Evolutionary conservation across 1,140 invertebrate genomes (phyloP), one percentile per base, ranked within the genome.

Genomic region (Calephelis virginiensis): DNA sequence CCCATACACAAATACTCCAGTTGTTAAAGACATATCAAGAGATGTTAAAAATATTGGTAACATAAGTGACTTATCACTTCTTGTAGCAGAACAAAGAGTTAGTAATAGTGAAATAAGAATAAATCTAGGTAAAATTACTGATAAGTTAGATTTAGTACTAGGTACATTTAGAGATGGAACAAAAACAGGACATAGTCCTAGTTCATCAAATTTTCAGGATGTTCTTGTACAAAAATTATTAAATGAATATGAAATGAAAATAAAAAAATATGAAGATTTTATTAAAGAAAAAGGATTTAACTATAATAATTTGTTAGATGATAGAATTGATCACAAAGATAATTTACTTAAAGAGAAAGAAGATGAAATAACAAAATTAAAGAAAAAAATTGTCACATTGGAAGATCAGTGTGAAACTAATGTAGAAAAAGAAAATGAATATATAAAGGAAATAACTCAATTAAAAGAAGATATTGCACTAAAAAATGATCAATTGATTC

Each of bases 51-150:
- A 62, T 50, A 28, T 53, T 62, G n/a, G 49, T 50, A 50, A 48
- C 9, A 43, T 64, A 43, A 68, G 61, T 75, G 71, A 88, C 50
- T 72, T 88, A 47, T 73, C 70, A 65, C 66, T 80, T 17, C 81
- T 85, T 71, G 75, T 90, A n/a, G 77, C 80, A 71, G 87, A 90
- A 77, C 85, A 90, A 74, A 85, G 82, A 75, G 77, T 90, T 45
- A 83, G 71, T 64, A 86, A 86, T 66, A 85, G 75, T 85, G 87
- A 90, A 73, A 61, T 90, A 61, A 76, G 87, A 68, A 88, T 90
- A 17, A 88, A 87, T 70, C 75, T 88, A 43, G 84, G 74, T 65
- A 84, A 82, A 77, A 72, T 89, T 60, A 74, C 77, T 59, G 83
- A 89, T 50, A 88, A 86, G 78, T 60, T 88, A 62, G 85, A 90